Evolutionary conservation across 2,797 vertebrate genomes (phyloP).

Genomic region (Arrhamphus sclerolepis): DNA sequence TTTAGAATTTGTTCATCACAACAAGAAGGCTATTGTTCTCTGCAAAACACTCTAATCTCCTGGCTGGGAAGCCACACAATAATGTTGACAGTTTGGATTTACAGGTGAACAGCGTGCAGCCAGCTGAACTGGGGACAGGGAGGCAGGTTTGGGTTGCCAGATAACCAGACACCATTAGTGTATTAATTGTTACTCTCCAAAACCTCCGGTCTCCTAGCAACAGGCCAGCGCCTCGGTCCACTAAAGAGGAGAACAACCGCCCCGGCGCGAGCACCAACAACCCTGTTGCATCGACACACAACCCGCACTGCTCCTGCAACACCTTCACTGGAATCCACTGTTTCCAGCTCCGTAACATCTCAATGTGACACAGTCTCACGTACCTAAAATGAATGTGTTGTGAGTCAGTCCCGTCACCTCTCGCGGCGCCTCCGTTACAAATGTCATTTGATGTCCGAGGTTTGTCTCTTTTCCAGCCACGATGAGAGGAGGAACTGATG

Average conservation of each 20-base stretch:
- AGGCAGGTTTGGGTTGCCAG: constrained; percentile 48
- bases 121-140: not conserved
- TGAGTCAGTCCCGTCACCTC: constrained; percentile 50
- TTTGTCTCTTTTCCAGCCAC: constrained; percentile 11
- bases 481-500: constrained; percentile 8
- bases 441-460: constrained; percentile 57
- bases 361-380: constrained; percentile 44
- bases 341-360: constrained; percentile 7
- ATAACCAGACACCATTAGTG: constrained; percentile 52
- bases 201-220: constrained; percentile 82
- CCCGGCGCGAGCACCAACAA: constrained; percentile 19
- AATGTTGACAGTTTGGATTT: constrained; percentile 35
- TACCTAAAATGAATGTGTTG: constrained; percentile 72
- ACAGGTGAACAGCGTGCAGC: constrained; percentile 29
- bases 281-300: constrained; percentile 60
- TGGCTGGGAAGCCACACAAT: constrained; percentile 41
- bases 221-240: constrained; percentile 78
- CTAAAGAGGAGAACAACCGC: constrained; percentile 39
- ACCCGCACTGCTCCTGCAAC: constrained; percentile 11
- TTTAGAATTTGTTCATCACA: constrained; percentile 56
- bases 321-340: constrained; percentile 32
- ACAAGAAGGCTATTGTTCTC: constrained; percentile 65
- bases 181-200: constrained; percentile 65
- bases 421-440: constrained; percentile 36
- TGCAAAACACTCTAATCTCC: constrained; percentile 57